Conservation (phyloP, 2,113 vertebrate genomes). For the Marcusenius ussheri region DNA sequence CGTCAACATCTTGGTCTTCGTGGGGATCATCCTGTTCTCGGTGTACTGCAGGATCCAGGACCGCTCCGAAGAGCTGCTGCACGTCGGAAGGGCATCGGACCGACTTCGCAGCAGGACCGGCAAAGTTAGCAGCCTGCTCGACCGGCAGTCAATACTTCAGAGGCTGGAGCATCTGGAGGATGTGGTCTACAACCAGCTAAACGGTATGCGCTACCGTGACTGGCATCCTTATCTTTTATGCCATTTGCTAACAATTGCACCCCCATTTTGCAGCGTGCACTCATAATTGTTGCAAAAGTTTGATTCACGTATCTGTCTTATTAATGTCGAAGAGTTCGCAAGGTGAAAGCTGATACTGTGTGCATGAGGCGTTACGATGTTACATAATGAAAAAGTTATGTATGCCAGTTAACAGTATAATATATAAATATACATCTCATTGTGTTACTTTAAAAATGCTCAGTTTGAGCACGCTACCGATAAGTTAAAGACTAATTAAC, state of each 20-base stretch:
- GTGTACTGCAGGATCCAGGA: conserved; percentile 95
- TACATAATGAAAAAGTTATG: neutral
- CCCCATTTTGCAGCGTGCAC: neutral
- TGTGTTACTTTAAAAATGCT: neutral
- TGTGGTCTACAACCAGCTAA: conserved; percentile 93
- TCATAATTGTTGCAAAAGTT: neutral
- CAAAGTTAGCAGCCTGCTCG: conserved; percentile 73
- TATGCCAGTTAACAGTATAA: neutral
- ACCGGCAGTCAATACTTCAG: conserved; percentile 88
- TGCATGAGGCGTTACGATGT: neutral
- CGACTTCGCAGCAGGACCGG: conserved; percentile 72
- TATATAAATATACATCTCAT: neutral
- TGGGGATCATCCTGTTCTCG: conserved; percentile 93
- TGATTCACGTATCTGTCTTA: neutral
- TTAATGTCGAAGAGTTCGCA: neutral
- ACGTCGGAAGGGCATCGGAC: conserved; percentile 74
- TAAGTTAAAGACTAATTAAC: neutral
- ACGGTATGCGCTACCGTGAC: conserved; percentile 61
- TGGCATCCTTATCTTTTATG: neutral
- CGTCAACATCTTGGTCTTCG: conserved; percentile 92
- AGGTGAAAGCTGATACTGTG: neutral
- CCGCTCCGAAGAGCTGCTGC: conserved; percentile 82
- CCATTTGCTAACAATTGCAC: neutral
- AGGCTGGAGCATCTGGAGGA: conserved; percentile 91
- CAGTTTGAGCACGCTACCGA: neutral